A percentile compares a stretch with the other conserved stretches of the same genome.
Conservation (phyloP, 2,888 invertebrate species). For the Nemurella pictetii region DNA sequence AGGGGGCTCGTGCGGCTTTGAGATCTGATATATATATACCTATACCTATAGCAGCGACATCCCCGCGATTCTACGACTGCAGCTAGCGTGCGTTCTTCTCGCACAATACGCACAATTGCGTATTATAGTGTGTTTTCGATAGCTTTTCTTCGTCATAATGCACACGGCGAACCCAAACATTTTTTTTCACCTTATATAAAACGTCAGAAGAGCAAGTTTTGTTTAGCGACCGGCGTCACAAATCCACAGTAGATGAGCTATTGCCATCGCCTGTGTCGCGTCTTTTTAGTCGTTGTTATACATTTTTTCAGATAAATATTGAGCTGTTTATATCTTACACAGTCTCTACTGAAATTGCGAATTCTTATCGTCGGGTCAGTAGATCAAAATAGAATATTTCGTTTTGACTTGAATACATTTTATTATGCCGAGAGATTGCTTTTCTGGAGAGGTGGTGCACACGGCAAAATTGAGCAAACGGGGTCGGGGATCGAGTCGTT, state of each 20-base stretch:
- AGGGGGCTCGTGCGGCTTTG: slow-evolving; percentile 19
- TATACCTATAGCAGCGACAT: not conserved
- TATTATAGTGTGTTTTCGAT: not conserved
- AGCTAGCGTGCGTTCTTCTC: not conserved
- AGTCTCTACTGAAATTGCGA: not conserved
- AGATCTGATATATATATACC: slow-evolving; percentile 19
- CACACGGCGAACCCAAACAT: not conserved
- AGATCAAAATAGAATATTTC: not conserved
- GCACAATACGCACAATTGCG: not conserved
- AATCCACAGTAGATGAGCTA: not conserved
- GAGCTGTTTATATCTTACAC: not conserved
- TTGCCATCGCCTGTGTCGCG: not conserved
- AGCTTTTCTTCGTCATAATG: not conserved
- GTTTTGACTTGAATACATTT: not conserved
- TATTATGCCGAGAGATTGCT: not conserved
- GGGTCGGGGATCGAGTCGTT: no score
- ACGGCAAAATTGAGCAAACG: not conserved
- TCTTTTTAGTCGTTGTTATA: not conserved
- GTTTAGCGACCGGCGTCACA: not conserved
- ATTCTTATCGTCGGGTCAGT: not conserved
- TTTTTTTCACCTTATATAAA: not conserved
- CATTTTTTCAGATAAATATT: not conserved
- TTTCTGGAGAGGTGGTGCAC: not conserved
- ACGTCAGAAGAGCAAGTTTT: not conserved
- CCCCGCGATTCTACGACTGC: not conserved